Percentiles rank a stretch among this genome's conserved stretches.
Conservation (phyloP, 2,113 vertebrate genomes). For the Elephas maximus region DNA sequence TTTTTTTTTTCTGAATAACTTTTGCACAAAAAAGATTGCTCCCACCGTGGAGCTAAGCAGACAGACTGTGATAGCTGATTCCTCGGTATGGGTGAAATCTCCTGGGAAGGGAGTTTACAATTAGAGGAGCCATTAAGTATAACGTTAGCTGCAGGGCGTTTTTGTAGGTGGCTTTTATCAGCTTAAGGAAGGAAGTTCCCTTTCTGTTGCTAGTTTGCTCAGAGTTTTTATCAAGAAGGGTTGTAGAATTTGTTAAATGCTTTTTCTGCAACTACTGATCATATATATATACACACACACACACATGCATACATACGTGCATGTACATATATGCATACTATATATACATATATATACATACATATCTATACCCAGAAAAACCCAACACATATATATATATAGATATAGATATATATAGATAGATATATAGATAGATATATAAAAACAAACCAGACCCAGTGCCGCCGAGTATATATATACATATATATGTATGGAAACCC, state of each 20-base stretch:
- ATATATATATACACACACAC: neutral
- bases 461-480: no score
- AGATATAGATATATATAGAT: no score
- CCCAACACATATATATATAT: no score
- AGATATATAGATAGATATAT: neutral
- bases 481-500: no score
- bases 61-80: neutral
- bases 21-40: neutral
- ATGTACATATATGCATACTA: neutral
- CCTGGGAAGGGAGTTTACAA: neutral
- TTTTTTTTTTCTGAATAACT: neutral
- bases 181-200: neutral
- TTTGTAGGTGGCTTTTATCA: neutral
- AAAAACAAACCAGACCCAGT: neutral
- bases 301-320: no score
- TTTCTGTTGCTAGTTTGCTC: neutral
- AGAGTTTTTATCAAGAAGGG: neutral
- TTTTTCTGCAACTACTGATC: constrained; percentile 1
- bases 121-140: neutral
- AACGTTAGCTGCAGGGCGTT: neutral
- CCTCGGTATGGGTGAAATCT: neutral
- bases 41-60: neutral
- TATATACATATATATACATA: no score
- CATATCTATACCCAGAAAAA: no score
- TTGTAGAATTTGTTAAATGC: constrained; percentile 15